Percentiles rank a stretch among this genome's conserved stretches.
Evolutionary conservation across 1,140 invertebrate genomes (phyloP).

Genomic region (Calliphora vicina): DNA sequence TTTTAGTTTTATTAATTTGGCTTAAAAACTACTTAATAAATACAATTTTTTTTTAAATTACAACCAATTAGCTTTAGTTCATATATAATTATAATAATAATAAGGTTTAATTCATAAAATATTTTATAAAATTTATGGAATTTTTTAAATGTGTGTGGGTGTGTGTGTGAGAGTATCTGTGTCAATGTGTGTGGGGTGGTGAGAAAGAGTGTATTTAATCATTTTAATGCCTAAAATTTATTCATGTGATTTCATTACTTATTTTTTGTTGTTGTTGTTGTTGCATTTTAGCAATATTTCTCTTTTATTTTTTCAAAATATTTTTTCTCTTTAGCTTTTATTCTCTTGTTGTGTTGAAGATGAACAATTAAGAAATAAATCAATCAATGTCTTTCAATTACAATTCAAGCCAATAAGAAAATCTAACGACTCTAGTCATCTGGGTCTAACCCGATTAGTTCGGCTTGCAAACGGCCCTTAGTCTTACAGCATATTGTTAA

Average conservation of each 20-base stretch:
- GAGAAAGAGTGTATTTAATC: not conserved
- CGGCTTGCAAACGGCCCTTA: constrained; percentile 78
- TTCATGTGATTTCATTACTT: no score
- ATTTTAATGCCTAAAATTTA: constrained; percentile 7
- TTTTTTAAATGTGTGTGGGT: not conserved
- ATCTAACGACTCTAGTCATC: constrained; percentile 72
- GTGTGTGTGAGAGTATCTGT: not conserved
- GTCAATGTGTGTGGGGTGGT: not conserved
- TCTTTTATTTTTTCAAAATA: not conserved
- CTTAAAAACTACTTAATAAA: not conserved
- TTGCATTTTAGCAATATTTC: no score
- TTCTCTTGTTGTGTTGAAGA: not conserved
- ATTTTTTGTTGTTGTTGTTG: no score
- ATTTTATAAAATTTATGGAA: constrained; percentile 16
- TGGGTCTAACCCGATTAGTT: constrained; percentile 82
- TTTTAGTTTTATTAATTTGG: no score
- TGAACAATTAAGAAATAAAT: not conserved
- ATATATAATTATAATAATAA: not conserved
- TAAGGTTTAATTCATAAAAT: not conserved
- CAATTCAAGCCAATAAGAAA: constrained; percentile 43
- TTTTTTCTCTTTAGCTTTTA: not conserved
- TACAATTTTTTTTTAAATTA: constrained; percentile 7
- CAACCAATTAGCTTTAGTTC: constrained; percentile 28
- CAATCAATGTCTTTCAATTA: not conserved
- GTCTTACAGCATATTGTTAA: constrained; percentile 88